phyloP scores from a whole-genome alignment of 2,888 invertebrate genomes.

The Lydus trimaculatus region DNA sequence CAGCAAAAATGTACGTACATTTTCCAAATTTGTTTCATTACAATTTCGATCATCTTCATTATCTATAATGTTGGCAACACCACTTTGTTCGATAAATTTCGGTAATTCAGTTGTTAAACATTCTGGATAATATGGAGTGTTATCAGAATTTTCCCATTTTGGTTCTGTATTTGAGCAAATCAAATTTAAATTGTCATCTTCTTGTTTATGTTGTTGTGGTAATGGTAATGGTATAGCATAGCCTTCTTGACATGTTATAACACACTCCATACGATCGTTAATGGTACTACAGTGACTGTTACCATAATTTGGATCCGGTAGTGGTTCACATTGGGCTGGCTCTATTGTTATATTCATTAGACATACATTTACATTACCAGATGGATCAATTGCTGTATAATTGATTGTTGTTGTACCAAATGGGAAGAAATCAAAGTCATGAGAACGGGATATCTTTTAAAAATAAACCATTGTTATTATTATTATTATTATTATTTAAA shows the following conservation, averaged over 20 bases:
- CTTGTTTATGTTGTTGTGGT: constrained; percentile 35
- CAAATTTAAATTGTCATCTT: constrained; percentile 41
- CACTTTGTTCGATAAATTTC: constrained; percentile 61
- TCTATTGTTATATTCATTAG: constrained; percentile 67
- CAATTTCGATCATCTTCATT: not conserved
- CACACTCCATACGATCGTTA: constrained; percentile 59
- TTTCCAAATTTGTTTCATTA: constrained; percentile 30
- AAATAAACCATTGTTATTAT: not conserved
- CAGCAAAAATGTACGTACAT: constrained; percentile 43
- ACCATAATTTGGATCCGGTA: constrained; percentile 53
- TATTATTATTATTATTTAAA: too few species aligned
- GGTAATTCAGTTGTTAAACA: constrained; percentile 65
- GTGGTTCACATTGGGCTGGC: constrained; percentile 54
- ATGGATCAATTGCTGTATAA: constrained; percentile 67
- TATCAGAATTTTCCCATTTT: constrained; percentile 52
- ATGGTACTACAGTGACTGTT: constrained; percentile 49
- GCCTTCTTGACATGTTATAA: constrained; percentile 67
- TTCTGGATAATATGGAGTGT: constrained; percentile 60
- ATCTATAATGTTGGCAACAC: constrained; percentile 51
- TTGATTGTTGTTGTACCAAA: constrained; percentile 65
- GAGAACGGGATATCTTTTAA: constrained; percentile 42
- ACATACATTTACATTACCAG: constrained; percentile 67
- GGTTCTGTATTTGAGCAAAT: constrained; percentile 56
- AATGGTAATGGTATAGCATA: constrained; percentile 66
- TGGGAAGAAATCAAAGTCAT: constrained; percentile 62